Percentiles rank a stretch among this genome's conserved stretches.
Conservation (phyloP, 1,140 invertebrate species). For the Atta texana region DNA sequence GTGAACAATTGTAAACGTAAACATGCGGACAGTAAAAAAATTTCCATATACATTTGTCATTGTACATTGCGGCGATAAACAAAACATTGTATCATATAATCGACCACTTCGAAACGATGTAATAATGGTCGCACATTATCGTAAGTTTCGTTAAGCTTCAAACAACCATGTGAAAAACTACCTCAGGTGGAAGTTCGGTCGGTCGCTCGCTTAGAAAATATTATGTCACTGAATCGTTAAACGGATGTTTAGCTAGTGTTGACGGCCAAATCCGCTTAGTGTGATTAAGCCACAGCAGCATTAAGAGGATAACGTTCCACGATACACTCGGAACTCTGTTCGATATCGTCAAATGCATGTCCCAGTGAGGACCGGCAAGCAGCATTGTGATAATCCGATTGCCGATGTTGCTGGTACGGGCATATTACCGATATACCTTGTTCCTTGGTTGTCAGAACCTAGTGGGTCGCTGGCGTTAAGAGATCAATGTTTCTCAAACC, state of each 20-base stretch:
- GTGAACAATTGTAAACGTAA: neutral
- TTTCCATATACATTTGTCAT: neutral
- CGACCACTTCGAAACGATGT: too few relatives aligned
- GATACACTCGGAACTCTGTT: slow-evolving; percentile 43
- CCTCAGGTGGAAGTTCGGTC: neutral
- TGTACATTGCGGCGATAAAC: neutral
- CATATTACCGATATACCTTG: slow-evolving; percentile 26
- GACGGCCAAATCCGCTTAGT: slow-evolving; percentile 68
- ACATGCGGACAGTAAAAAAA: neutral
- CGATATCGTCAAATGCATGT: slow-evolving; percentile 8
- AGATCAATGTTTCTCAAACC: slow-evolving; percentile 57
- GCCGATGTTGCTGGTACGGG: slow-evolving; percentile 26
- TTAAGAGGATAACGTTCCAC: slow-evolving; percentile 44
- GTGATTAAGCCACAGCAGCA: slow-evolving; percentile 53
- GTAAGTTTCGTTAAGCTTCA: slow-evolving; percentile 18
- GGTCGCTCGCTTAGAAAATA: slow-evolving; percentile 6
- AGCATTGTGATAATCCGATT: slow-evolving; percentile 65
- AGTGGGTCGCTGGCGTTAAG: slow-evolving; percentile 36
- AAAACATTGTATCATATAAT: slow-evolving; percentile 22
- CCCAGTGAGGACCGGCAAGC: neutral
- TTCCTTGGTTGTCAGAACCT: slow-evolving; percentile 21
- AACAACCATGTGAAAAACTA: neutral
- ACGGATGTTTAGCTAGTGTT: slow-evolving; percentile 34
- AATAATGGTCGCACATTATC: neutral
- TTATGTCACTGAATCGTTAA: slow-evolving; percentile 44